Evolutionary conservation across 1,140 invertebrate species (phyloP).

Genomic region (Drosophila seguyi): DNA sequence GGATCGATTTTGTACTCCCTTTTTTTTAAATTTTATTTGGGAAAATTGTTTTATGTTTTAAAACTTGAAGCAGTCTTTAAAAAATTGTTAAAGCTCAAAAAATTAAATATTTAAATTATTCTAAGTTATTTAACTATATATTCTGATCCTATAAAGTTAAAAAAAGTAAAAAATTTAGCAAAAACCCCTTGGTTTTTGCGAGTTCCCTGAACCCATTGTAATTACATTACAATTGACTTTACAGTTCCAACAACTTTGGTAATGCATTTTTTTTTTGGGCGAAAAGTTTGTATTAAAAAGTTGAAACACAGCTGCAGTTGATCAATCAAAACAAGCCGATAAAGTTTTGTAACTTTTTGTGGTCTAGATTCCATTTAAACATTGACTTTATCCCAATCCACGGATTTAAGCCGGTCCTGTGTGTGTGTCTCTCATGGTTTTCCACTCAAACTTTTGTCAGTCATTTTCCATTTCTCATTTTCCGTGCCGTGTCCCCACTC

Average conservation of each 20-base stretch:
- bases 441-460: slow-evolving; percentile 40
- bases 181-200: background rate
- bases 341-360: slow-evolving; percentile 27
- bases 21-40: background rate
- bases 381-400: slow-evolving; percentile 31
- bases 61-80: no score
- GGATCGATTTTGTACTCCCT: background rate
- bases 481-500: slow-evolving; percentile 15
- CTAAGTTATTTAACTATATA: background rate
- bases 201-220: background rate
- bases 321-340: slow-evolving; percentile 32
- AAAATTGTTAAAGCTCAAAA: no score
- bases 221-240: slow-evolving; percentile 12
- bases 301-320: slow-evolving; percentile 10
- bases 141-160: background rate
- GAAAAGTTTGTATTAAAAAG: slow-evolving; percentile 13
- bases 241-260: background rate
- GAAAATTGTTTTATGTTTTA: no score
- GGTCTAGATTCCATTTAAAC: slow-evolving; percentile 29
- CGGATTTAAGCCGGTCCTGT: slow-evolving; percentile 25
- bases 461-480: slow-evolving; percentile 38
- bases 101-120: background rate
- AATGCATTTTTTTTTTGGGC: background rate
- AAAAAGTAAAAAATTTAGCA: background rate
- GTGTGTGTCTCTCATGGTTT: slow-evolving; percentile 8